A percentile compares a stretch with the other conserved stretches of the same genome.
These are phyloP conservation scores for Virgularia gustaviana DNA, from an alignment of 92 coral and sea anemone genomes.

Conservation along the genomic window DNA sequence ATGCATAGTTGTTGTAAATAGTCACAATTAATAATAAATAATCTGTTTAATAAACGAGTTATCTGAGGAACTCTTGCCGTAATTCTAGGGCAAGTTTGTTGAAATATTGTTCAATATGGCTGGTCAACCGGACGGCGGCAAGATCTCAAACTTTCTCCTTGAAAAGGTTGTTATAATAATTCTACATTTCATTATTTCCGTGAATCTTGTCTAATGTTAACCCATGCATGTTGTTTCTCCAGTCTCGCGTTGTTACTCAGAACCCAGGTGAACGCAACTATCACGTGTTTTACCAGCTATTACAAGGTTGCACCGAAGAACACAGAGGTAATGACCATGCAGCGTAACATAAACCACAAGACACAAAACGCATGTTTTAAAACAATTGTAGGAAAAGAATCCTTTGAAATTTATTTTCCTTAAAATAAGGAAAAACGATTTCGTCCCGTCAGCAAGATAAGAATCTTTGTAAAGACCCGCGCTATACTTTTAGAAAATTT, in stretches of 20 bases:
- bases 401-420: no score
- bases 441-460: no score
- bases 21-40: no score
- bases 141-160: constrained; percentile 81
- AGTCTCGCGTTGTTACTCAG: constrained; percentile 86
- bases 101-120: constrained; percentile 69
- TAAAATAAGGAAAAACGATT: no score
- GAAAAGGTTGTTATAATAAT: constrained; percentile 83
- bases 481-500: no score
- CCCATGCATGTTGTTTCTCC: no score
- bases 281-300: constrained; percentile 84
- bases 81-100: constrained; percentile 73
- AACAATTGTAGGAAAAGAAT: not conserved
- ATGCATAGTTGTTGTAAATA: not conserved
- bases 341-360: not conserved
- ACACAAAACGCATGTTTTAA: not conserved
- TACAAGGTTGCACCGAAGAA: constrained; percentile 61
- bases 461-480: no score
- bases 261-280: constrained; percentile 75
- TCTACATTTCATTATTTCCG: no score
- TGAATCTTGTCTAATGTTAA: no score
- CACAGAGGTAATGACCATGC: constrained; percentile 23
- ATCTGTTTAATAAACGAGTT: no score
- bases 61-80: not conserved
- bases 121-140: constrained; percentile 96